Conservation (phyloP, 2,113 vertebrate genomes). For the Narcine bancroftii region DNA sequence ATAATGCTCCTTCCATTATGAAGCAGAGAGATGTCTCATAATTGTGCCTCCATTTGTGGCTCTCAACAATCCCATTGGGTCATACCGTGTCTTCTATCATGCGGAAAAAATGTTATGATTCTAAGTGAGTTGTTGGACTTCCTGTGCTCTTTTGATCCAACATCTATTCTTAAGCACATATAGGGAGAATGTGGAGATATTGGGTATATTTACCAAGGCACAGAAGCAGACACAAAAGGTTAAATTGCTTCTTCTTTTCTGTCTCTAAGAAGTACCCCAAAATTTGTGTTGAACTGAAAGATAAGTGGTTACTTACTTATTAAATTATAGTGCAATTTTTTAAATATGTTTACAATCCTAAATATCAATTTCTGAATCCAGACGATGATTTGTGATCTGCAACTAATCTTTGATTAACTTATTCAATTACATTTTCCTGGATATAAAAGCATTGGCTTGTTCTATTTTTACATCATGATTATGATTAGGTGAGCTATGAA, state of each 20-base stretch:
- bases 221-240: not conserved
- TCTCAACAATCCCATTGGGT: too few relatives aligned
- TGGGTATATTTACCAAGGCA: not conserved
- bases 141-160: too few relatives aligned
- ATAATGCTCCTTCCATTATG: too few relatives aligned
- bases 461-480: not conserved
- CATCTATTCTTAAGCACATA: too few relatives aligned
- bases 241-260: not conserved
- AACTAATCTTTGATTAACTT: not conserved
- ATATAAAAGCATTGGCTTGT: constrained; percentile 3
- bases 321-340: not conserved
- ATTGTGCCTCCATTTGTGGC: too few relatives aligned
- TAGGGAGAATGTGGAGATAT: not conserved
- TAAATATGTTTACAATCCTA: not conserved
- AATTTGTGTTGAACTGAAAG: not conserved
- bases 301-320: not conserved
- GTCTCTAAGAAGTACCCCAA: not conserved
- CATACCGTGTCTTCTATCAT: too few relatives aligned
- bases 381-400: not conserved
- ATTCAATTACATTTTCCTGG: not conserved
- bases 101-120: too few relatives aligned
- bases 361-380: not conserved
- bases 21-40: too few relatives aligned
- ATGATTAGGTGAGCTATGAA: not conserved
- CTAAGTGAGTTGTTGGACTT: too few relatives aligned